phyloP scores from a whole-genome alignment of 2,888 invertebrate species.

The Oasisia sp. region DNA sequence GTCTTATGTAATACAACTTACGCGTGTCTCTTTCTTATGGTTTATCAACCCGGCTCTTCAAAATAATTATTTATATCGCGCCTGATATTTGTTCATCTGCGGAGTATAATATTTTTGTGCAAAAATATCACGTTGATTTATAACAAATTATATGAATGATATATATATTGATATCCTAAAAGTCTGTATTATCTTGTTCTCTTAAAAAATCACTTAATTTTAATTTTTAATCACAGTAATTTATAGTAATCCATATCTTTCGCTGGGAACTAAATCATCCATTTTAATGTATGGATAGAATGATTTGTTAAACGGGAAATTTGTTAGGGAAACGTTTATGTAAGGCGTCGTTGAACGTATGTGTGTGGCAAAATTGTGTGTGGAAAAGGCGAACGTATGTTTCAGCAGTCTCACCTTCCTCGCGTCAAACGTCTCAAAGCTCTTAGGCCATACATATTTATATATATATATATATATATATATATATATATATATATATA shows the following conservation, averaged over 20 bases:
- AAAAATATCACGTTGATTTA: neutral
- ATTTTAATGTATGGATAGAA: neutral
- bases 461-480: too few relatives aligned
- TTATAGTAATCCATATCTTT: neutral
- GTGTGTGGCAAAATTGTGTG: neutral
- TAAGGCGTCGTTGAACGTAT: neutral
- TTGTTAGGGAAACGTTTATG: neutral
- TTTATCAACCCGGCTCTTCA: neutral
- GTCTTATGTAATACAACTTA: too few relatives aligned
- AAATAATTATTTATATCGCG: neutral
- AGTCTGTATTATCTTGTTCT: neutral
- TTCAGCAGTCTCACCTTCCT: neutral
- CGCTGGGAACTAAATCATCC: neutral
- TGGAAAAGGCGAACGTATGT: neutral
- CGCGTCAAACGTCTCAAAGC: too few relatives aligned
- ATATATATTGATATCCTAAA: neutral
- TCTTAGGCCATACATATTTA: too few relatives aligned
- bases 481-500: too few relatives aligned
- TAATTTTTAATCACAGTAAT: too few relatives aligned
- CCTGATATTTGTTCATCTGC: neutral
- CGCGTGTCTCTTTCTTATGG: neutral
- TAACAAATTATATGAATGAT: neutral
- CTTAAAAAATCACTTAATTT: neutral
- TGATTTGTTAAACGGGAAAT: neutral
- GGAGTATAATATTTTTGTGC: neutral